Percentiles rank a stretch among this genome's conserved stretches.
phyloP scores from a whole-genome alignment of 2,113 vertebrate species.

The Dromaius novaehollandiae region DNA sequence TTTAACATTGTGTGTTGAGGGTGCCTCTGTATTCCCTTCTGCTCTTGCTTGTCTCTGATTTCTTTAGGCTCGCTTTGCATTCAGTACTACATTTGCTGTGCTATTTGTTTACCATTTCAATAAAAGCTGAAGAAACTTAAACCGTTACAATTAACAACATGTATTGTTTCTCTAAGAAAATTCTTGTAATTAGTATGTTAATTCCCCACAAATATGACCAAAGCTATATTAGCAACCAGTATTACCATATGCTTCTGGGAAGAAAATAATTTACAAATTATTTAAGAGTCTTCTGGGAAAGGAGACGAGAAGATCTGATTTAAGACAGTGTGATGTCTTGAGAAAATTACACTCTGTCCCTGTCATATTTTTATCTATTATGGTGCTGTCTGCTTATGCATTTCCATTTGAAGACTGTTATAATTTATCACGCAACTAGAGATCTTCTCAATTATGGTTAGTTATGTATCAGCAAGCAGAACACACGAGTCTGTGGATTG shows the following conservation, averaged over 20 bases:
- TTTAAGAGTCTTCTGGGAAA: constrained; percentile 60
- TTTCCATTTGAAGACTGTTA: constrained; percentile 30
- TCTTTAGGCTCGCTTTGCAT: not conserved
- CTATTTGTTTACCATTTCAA: constrained; percentile 34
- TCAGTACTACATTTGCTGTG: not conserved
- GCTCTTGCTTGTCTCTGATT: not conserved
- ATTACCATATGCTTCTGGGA: constrained; percentile 65
- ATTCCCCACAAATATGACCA: constrained; percentile 63
- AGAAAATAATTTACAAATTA: constrained; percentile 65
- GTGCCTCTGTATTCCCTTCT: not conserved
- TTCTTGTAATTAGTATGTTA: constrained; percentile 67
- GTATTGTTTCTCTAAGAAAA: constrained; percentile 55
- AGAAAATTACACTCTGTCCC: constrained; percentile 49
- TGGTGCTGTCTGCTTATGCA: constrained; percentile 10
- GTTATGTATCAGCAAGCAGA: constrained; percentile 15
- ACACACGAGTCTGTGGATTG: not conserved
- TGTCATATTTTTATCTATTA: constrained; percentile 47
- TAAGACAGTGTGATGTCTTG: constrained; percentile 29
- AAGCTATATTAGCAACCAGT: constrained; percentile 53
- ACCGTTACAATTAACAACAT: constrained; percentile 26
- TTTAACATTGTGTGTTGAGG: not conserved
- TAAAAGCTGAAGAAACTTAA: constrained; percentile 47
- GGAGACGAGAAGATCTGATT: constrained; percentile 42
- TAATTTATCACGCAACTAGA: constrained; percentile 22
- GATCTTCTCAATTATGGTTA: not conserved